These are phyloP conservation scores for Uropsilus gracilis DNA, from an alignment of 2,113 vertebrate species.

Conservation along the genomic window DNA sequence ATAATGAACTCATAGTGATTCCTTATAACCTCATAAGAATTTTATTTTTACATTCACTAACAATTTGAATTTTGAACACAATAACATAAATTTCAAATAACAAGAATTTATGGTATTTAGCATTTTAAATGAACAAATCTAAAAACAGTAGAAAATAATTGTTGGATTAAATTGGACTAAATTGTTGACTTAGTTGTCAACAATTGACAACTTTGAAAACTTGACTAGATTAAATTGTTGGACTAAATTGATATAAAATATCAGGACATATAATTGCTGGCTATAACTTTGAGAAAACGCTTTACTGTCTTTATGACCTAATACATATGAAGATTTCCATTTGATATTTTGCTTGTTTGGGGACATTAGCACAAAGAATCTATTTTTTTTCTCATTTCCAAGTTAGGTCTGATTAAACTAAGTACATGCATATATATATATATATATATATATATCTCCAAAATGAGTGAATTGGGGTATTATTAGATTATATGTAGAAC, in stretches of 20 bases:
- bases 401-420: neutral
- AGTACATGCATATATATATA: neutral
- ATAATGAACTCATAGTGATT: neutral
- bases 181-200: no score
- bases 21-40: neutral
- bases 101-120: neutral
- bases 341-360: neutral
- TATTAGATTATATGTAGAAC: neutral
- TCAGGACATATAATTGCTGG: neutral
- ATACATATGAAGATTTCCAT: neutral
- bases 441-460: no score
- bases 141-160: neutral
- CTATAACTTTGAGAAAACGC: neutral
- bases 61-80: neutral
- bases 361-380: neutral
- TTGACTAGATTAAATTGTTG: no score
- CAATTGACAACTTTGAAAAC: no score
- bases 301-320: neutral
- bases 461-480: neutral
- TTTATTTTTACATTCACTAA: neutral
- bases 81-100: neutral
- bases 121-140: neutral
- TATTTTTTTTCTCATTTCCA: neutral
- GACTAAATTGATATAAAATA: no score
- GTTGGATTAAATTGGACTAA: no score